Percentiles rank a stretch among this genome's conserved stretches.
Conservation (phyloP, 2,113 vertebrate species). For the Australoheros scitulus region DNA sequence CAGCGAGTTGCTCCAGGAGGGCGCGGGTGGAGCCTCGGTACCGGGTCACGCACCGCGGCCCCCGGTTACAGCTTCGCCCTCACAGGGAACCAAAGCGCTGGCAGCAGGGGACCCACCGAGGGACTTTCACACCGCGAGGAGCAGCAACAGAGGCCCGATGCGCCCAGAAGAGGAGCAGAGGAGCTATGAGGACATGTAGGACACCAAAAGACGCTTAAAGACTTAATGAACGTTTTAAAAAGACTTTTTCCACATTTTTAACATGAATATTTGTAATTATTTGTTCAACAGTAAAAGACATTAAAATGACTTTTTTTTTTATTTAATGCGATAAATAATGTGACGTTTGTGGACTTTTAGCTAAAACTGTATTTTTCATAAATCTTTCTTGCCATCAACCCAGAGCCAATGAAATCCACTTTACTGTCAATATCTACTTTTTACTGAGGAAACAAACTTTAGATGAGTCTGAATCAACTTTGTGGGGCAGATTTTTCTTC, state of each 20-base stretch:
- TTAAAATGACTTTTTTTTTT: too few relatives aligned
- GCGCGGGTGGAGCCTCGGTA: background rate
- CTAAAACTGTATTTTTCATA: too few relatives aligned
- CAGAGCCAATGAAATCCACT: too few relatives aligned
- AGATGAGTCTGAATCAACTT: too few relatives aligned
- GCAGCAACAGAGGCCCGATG: background rate
- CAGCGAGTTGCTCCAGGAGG: slow-evolving; percentile 76
- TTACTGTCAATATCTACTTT: too few relatives aligned
- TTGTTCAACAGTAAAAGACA: background rate
- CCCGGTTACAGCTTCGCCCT: background rate
- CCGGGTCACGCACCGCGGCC: background rate
- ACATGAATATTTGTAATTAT: background rate
- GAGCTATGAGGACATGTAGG: slow-evolving; percentile 42
- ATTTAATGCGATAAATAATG: too few relatives aligned
- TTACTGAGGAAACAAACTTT: too few relatives aligned
- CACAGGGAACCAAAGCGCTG: background rate
- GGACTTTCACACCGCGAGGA: slow-evolving; percentile 5
- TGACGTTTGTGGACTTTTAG: too few relatives aligned
- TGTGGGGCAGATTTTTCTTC: too few relatives aligned
- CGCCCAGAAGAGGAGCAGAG: slow-evolving; percentile 15
- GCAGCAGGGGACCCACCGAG: background rate
- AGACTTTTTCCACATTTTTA: background rate
- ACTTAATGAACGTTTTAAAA: background rate
- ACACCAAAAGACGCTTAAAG: slow-evolving; percentile 40
- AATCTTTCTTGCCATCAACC: too few relatives aligned